These are phyloP conservation scores for Oreochromis mossambicus DNA, from an alignment of 2,797 vertebrate species.

Conservation along the genomic window DNA sequence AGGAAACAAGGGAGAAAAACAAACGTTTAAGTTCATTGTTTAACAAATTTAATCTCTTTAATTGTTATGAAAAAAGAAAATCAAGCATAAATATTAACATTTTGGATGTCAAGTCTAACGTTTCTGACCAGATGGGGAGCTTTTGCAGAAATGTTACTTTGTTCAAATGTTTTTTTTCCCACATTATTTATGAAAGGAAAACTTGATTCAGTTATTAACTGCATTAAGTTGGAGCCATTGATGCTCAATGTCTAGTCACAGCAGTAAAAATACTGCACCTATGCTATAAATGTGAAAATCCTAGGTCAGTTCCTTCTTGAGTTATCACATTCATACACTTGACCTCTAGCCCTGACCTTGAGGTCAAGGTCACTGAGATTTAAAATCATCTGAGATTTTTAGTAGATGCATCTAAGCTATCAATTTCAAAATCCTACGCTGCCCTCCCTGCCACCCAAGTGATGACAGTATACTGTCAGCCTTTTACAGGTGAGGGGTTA, in stretches of 20 bases:
- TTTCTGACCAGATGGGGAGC: background rate
- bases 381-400: background rate
- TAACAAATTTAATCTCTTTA: background rate
- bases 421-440: background rate
- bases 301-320: background rate
- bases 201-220: background rate
- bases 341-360: accelerated
- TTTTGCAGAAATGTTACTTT: background rate
- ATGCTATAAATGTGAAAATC: background rate
- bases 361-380: background rate
- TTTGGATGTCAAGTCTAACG: background rate
- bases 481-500: background rate
- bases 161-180: accelerated
- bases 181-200: background rate
- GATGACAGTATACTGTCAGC: background rate
- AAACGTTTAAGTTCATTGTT: background rate
- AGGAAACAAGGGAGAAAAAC: background rate
- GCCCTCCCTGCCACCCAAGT: background rate
- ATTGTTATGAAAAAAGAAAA: background rate
- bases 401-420: background rate
- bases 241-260: background rate
- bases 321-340: background rate
- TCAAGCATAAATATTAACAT: background rate
- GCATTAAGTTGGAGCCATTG: background rate
- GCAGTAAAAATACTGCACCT: background rate